These are phyloP conservation scores for Tenthredo amoena DNA, from an alignment of 2,888 invertebrate species.

Conservation along the genomic window DNA sequence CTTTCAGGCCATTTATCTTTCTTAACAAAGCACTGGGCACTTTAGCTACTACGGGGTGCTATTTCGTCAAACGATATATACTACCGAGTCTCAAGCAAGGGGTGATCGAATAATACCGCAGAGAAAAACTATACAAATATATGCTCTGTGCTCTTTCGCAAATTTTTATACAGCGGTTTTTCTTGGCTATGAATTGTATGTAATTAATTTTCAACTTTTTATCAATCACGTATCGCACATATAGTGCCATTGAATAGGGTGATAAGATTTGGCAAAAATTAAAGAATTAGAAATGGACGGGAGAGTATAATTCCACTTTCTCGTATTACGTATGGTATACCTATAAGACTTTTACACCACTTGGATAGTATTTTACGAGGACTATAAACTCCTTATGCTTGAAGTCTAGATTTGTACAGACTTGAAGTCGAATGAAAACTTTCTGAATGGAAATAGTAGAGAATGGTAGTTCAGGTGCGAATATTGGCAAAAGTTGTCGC, in stretches of 20 bases:
- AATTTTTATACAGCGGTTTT: neutral
- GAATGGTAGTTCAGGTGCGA: constrained; percentile 29
- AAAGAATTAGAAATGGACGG: neutral
- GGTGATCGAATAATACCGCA: neutral
- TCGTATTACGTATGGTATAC: neutral
- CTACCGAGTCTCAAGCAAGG: neutral
- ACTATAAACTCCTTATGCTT: neutral
- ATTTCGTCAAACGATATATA: constrained; percentile 16
- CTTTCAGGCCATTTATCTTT: constrained; percentile 44
- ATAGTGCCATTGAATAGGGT: neutral
- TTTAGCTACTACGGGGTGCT: constrained; percentile 11
- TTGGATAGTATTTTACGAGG: neutral
- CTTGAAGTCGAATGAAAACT: constrained; percentile 30
- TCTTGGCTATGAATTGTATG: neutral
- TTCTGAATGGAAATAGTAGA: constrained; percentile 18
- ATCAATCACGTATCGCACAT: neutral
- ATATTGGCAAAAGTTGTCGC: constrained; percentile 45
- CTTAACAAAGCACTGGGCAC: constrained; percentile 33
- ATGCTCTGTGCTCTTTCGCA: neutral
- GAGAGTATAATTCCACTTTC: neutral
- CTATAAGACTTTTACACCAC: neutral
- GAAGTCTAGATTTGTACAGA: constrained; percentile 21
- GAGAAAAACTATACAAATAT: neutral
- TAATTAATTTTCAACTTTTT: neutral
- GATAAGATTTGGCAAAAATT: neutral